A percentile compares a stretch with the other conserved stretches of the same genome.
These are phyloP conservation scores for Patagioenas fasciata DNA, from an alignment of 2,113 vertebrate species.

Conservation along the genomic window DNA sequence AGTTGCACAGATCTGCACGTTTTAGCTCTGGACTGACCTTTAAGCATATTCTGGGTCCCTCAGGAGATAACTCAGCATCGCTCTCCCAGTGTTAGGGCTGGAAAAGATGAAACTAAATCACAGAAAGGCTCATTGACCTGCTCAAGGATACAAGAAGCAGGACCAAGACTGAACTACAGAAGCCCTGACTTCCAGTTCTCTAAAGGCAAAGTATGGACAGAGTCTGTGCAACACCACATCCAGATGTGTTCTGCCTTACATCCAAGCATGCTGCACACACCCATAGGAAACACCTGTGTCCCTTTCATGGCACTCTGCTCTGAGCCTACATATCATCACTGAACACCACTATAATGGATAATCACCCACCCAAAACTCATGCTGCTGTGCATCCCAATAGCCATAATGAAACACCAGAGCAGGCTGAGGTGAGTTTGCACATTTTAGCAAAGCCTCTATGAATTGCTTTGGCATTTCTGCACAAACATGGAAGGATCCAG, in stretches of 20 bases:
- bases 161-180: background rate
- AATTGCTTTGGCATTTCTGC: background rate
- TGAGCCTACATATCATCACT: background rate
- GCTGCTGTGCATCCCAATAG: rapidly evolving
- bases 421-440: background rate
- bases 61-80: background rate
- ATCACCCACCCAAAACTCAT: background rate
- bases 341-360: rapidly evolving
- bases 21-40: background rate
- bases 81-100: background rate
- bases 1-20: background rate
- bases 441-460: background rate
- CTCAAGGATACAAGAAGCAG: background rate
- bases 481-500: background rate
- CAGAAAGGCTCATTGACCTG: background rate
- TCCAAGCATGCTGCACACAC: background rate
- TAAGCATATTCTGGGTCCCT: background rate
- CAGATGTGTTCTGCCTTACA: background rate
- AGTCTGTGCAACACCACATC: background rate
- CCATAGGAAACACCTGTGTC: rapidly evolving
- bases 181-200: background rate
- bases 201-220: background rate
- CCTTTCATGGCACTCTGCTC: background rate
- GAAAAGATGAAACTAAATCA: background rate
- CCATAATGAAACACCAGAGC: background rate